Evolutionary conservation across 2,888 invertebrate species (phyloP), one percentile per base, ranked within the genome.

Genomic region (Scaptomyza polygonia): DNA sequence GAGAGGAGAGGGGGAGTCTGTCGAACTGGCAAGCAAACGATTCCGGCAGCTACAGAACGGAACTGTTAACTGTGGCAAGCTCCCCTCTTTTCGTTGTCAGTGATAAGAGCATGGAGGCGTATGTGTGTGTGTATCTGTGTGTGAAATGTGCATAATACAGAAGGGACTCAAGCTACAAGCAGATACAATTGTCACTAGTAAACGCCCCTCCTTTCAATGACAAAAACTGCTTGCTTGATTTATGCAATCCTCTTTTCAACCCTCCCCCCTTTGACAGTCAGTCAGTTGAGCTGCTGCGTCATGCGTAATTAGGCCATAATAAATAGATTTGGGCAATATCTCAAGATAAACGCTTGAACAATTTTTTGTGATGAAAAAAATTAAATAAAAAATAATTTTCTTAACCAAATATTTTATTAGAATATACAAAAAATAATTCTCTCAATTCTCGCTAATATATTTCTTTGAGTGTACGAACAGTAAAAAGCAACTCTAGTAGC

Each of bases 251-350:
- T 29, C 4, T 11, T 14, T 14, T 27, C n/a, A n/a, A n/a, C n/a
- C n/a, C n/a, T n/a, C n/a, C n/a, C 1, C 45, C 16, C 45, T 11
- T 1, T 54, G 73, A 59, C 55, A 58, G 21, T 21, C 55, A 58
- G 21, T 21, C 32, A 44, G 30, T 25, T 25, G 21, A 62, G 43
- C 34, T 40, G 39, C 27, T 51, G 42, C 48, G 53, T 66, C 72
- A 67, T 73, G 85, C 77, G 85, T 86, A 83, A 87, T 83, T 84
- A 74, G 77, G 45, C 44, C 57, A 68, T 64, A 61, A 74, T 77
- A 71, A 52, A 70, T 76, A 58, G 18, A 32, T 61, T 49, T 47
- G 43, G 59, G 48, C 27, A 43, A 48, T 47, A 34, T 14, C 6
- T 6, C 6, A n/a, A 34, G 34, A n/a, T 34, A 21, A 21, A 3